These are phyloP conservation scores for Myiopsitta monachus DNA, from an alignment of 2,113 vertebrate species.

Conservation along the genomic window DNA sequence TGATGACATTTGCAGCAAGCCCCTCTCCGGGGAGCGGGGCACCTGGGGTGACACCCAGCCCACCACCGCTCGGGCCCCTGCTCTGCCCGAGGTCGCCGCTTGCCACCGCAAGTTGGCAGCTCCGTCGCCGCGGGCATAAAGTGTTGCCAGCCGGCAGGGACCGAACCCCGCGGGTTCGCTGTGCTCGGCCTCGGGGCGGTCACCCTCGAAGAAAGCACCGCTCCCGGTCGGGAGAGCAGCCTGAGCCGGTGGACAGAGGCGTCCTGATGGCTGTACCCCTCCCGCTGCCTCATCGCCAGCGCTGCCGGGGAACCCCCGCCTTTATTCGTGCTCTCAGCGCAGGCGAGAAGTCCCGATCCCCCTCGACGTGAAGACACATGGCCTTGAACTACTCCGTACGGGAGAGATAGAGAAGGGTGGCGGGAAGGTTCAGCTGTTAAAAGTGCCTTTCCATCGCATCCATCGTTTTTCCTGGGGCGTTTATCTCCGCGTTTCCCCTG, in stretches of 20 bases:
- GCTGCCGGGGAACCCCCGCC: background rate
- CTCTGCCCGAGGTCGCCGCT: background rate
- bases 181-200: too few relatives aligned
- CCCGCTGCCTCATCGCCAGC: accelerated
- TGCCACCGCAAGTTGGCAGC: background rate
- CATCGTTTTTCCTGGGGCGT: background rate
- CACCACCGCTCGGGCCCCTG: too few relatives aligned
- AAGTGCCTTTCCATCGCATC: too few relatives aligned
- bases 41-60: background rate
- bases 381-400: background rate
- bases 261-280: background rate
- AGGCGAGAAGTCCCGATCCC: background rate
- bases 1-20: slow-evolving; percentile 9
- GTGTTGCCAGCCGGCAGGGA: too few relatives aligned
- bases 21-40: background rate
- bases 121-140: accelerated
- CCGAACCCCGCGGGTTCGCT: background rate
- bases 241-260: background rate
- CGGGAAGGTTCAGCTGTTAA: background rate
- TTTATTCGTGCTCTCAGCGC: background rate
- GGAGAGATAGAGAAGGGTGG: background rate
- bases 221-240: background rate
- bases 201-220: background rate
- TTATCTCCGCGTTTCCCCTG: background rate
- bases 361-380: background rate